Evolutionary conservation across 2,113 vertebrate species (phyloP).

Genomic region (Aplodontia rufa): DNA sequence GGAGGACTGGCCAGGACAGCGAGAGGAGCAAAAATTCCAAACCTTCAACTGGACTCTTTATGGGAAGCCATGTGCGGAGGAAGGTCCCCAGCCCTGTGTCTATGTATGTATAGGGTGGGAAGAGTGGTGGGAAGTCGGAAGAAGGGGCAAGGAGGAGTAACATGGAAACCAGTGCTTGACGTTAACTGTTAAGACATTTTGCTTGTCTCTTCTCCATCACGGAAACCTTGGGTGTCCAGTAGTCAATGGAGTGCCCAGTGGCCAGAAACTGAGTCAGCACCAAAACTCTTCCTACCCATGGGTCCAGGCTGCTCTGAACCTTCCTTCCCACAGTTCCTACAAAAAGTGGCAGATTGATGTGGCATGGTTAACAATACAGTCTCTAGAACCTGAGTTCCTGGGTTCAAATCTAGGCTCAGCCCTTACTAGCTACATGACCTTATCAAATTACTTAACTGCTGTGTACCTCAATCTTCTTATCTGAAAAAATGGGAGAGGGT

Average conservation of each 20-base stretch:
- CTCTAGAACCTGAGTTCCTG: background rate
- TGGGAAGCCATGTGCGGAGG: background rate
- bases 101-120: accelerated
- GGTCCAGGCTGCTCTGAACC: background rate
- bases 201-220: background rate
- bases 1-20: background rate
- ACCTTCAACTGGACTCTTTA: background rate
- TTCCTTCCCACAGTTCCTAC: background rate
- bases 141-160: background rate
- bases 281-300: background rate
- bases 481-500: background rate
- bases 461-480: background rate
- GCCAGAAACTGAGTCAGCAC: background rate
- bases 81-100: background rate
- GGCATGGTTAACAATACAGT: background rate
- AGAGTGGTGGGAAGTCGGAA: background rate
- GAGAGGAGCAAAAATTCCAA: background rate
- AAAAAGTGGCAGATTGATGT: background rate
- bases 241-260: background rate
- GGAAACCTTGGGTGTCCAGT: background rate
- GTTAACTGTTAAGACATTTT: background rate
- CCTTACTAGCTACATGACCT: background rate
- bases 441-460: background rate
- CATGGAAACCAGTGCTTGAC: background rate
- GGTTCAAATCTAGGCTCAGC: background rate